Conservation (phyloP, 2,888 invertebrate species). For the Siphlonurus alternatus region DNA sequence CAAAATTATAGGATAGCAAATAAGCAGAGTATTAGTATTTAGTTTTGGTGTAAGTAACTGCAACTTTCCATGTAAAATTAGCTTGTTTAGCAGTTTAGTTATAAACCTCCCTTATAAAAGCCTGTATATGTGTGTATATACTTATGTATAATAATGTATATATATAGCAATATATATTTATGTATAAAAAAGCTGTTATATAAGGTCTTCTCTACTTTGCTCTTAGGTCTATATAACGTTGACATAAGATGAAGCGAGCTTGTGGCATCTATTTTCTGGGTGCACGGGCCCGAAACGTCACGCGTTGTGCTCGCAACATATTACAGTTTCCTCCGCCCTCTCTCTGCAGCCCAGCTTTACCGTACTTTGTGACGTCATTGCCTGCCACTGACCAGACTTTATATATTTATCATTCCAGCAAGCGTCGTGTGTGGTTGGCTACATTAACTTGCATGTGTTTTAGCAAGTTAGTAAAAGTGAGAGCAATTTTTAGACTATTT, state of each 20-base stretch:
- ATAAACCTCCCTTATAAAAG: not conserved
- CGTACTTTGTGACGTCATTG: not conserved
- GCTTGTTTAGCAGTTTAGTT: not conserved
- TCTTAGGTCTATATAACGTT: not conserved
- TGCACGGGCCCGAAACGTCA: conserved; percentile 3
- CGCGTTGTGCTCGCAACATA: conserved; percentile 3
- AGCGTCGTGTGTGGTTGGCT: not conserved
- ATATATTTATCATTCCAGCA: not conserved
- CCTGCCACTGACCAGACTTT: conserved; percentile 1
- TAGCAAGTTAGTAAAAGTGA: no score
- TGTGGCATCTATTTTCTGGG: conserved; percentile 1
- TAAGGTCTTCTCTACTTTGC: not conserved
- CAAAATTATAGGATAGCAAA: no score
- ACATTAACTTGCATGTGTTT: not conserved
- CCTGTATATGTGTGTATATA: no score
- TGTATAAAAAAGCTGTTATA: not conserved
- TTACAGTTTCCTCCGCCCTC: not conserved
- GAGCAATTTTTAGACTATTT: no score
- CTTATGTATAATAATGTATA: no score
- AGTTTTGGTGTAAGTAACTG: no score
- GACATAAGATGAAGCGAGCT: conserved; percentile 1
- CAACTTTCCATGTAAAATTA: no score
- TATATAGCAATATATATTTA: not conserved
- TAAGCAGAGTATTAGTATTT: no score
- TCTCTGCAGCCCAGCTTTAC: not conserved